Base-by-base conservation (phyloP, 2,113 vertebrate species). In the Illadopsis cleaveri region DNA sequence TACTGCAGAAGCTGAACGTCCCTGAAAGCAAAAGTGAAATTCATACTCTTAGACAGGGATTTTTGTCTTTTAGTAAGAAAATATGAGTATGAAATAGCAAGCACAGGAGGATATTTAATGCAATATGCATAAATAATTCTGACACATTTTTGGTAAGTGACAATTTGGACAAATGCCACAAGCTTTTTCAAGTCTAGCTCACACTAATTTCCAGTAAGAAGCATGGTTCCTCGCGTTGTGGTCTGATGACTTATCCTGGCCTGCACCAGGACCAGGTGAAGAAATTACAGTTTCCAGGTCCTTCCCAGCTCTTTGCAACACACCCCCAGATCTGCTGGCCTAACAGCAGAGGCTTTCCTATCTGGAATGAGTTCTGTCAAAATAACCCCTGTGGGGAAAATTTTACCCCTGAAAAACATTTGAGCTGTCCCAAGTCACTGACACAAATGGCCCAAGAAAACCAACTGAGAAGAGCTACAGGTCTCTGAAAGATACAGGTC, bases 141-240 rank as follows among this genome's bases (percentile, higher is more conserved):
- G 53, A 57, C 17, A 37, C 4, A 15, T 64, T 60, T 95, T 82
- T 68, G 7, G 7, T 69, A 60, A 60, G 44, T 33, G 51, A 35
- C 42, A 28, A 84, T 89, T 45, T 35, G 28, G 18, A 72, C 71
- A 94, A 82, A 80, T 19, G 40, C 42, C 54, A 48, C 21, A n/a
- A 64, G 37, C 3, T 23, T 84, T 66, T 69, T n/a, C 45, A 83
- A 27, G n/a, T 62, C 56, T 60, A 84, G 11, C 8, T 44, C 4
- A 1, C 9, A 10, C 17, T 64, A 9, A 64, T 89, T 91, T 89
- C 40, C 40, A 64, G 2, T 35, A 66, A 86, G 30, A 73, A n/a
- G 20, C 53, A 54, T 0, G 0, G 28, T 25, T 89, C 15, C 28
- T 53, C 2, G 0, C 21, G 9, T 1, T 65, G 37, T 61, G 45